Conservation (phyloP, 2,113 vertebrate species). For the Hypanus sabinus region DNA sequence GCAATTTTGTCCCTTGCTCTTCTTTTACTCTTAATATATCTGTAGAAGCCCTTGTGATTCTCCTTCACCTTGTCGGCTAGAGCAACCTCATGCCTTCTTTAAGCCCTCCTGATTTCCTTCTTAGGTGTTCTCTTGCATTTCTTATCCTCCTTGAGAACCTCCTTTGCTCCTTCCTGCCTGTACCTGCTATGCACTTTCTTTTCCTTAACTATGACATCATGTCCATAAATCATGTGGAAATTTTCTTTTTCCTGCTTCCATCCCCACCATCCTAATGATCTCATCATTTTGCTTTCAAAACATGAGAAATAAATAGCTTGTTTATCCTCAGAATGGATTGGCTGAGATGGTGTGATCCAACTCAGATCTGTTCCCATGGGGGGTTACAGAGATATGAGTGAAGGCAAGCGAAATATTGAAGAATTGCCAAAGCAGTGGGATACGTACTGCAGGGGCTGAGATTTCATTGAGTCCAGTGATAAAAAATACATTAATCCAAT, state of each 20-base stretch:
- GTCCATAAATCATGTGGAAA: not conserved
- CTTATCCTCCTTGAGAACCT: too few species aligned
- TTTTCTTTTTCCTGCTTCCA: not conserved
- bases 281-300: not conserved
- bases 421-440: not conserved
- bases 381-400: not conserved
- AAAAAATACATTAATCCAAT: slow-evolving; percentile 24
- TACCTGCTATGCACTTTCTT: too few species aligned
- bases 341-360: not conserved
- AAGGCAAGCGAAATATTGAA: not conserved
- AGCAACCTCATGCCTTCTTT: too few species aligned
- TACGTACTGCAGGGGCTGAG: not conserved
- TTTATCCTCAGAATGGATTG: not conserved
- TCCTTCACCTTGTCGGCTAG: too few species aligned
- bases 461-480: not conserved
- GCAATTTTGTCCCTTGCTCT: too few species aligned
- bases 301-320: not conserved
- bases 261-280: not conserved
- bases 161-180: too few species aligned
- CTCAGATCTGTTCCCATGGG: not conserved
- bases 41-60: too few species aligned
- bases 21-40: too few species aligned
- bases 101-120: too few species aligned
- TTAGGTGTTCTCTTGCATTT: too few species aligned
- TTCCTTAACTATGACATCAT: too few species aligned